A percentile compares a stretch with the other conserved stretches of the same genome.
Evolutionary conservation across 2,888 invertebrate species (phyloP).

Genomic region (Hyposoter dolosus): DNA sequence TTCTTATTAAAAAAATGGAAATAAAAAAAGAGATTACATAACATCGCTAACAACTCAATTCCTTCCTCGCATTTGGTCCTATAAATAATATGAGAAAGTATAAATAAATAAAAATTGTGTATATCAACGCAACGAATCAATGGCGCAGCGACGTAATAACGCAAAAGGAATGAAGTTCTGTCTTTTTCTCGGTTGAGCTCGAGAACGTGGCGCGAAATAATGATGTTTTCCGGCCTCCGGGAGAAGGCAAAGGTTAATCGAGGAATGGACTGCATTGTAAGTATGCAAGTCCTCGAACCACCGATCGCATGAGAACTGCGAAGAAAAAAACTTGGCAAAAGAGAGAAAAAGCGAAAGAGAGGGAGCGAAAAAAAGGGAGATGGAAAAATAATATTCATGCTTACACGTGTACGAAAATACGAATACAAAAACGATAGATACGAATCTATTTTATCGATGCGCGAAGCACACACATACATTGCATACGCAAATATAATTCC

Average conservation of each 20-base stretch:
- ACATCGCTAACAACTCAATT: background rate
- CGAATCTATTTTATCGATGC: constrained; percentile 30
- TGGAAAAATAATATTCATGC: constrained; percentile 24
- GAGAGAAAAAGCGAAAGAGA: background rate
- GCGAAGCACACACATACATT: constrained; percentile 22
- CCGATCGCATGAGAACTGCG: constrained; percentile 43
- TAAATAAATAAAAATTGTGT: background rate
- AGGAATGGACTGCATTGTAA: constrained; percentile 68
- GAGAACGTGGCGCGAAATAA: constrained; percentile 54
- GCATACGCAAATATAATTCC: constrained; percentile 14
- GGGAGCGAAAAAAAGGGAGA: constrained; percentile 26
- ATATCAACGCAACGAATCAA: constrained; percentile 39
- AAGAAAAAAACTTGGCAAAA: constrained; percentile 33
- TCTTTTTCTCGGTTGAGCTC: constrained; percentile 8
- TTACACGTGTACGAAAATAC: constrained; percentile 11
- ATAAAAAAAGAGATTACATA: background rate
- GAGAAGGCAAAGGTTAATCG: constrained; percentile 72
- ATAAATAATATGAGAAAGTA: background rate
- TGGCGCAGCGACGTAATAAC: constrained; percentile 55
- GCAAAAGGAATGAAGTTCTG: constrained; percentile 17
- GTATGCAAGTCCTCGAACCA: constrained; percentile 64
- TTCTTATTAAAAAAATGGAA: background rate
- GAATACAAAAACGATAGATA: constrained; percentile 20
- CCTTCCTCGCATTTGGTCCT: background rate
- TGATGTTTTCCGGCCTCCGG: constrained; percentile 68